phyloP scores from a whole-genome alignment of 2,797 vertebrate species.

The Schizopygopsis malacanthus region DNA sequence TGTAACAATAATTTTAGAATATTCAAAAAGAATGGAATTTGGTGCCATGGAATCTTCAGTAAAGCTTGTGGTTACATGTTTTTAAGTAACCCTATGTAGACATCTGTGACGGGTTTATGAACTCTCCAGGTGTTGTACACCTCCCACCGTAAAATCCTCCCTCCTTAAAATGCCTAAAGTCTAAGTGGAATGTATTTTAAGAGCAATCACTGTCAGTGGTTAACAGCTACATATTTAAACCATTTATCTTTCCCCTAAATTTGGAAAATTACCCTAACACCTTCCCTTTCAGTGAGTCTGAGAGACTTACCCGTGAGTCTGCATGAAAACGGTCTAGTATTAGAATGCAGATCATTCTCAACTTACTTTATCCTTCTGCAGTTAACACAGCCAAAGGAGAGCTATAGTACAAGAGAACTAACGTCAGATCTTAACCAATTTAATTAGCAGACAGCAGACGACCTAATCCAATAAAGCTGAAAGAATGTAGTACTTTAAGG shows the following conservation, averaged over 20 bases:
- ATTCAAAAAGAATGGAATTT: background rate
- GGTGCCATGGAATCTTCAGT: background rate
- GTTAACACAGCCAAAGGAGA: background rate
- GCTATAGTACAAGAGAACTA: conserved; percentile 25
- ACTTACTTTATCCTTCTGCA: background rate
- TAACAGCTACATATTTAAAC: conserved; percentile 9
- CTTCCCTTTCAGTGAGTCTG: background rate
- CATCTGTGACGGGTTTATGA: conserved; percentile 62
- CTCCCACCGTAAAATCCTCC: conserved; percentile 66
- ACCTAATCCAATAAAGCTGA: conserved; percentile 70
- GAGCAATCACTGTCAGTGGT: conserved; percentile 6
- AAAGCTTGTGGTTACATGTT: conserved; percentile 1
- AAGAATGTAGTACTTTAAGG: conserved; percentile 62
- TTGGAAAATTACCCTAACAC: conserved; percentile 1
- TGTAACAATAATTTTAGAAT: background rate
- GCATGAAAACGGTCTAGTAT: background rate
- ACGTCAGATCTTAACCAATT: conserved; percentile 65
- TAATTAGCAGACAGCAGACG: conserved; percentile 69
- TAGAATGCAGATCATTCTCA: background rate
- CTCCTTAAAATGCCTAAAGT: background rate
- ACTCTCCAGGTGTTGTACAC: conserved; percentile 69
- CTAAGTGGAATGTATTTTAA: conserved; percentile 16
- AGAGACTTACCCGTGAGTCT: background rate
- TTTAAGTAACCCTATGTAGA: background rate
- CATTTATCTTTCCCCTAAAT: background rate